Evolutionary conservation across 2,888 invertebrate species (phyloP).

Genomic region (Cistogaster globosa): DNA sequence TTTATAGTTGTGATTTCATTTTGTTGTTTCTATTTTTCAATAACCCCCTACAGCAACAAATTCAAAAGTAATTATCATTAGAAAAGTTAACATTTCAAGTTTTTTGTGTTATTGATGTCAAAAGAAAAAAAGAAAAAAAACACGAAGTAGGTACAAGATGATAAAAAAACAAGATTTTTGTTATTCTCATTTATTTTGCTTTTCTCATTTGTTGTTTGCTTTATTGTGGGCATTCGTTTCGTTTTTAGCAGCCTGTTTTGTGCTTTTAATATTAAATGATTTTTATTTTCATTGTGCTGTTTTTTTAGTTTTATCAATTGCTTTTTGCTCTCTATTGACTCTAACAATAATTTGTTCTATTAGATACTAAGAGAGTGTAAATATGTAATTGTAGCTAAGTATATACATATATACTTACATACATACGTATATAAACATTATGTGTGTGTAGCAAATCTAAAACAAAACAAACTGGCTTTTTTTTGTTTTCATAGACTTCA

Average conservation of each 20-base stretch:
- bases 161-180: constrained; percentile 41
- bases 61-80: constrained; percentile 10
- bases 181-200: background rate
- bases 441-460: too few relatives aligned
- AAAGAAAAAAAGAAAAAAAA: constrained; percentile 1
- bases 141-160: background rate
- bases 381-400: too few relatives aligned
- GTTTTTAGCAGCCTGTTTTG: constrained; percentile 22
- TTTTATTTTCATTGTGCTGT: constrained; percentile 3
- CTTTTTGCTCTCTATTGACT: constrained; percentile 40
- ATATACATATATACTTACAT: too few relatives aligned
- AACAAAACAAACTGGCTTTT: too few relatives aligned
- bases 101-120: constrained; percentile 16
- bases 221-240: constrained; percentile 34
- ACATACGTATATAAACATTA: too few relatives aligned
- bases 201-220: constrained; percentile 26
- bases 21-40: background rate
- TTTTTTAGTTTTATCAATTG: background rate
- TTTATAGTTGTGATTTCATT: background rate
- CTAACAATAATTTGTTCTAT: constrained; percentile 29
- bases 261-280: constrained; percentile 34
- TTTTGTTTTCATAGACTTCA: too few relatives aligned
- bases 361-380: background rate
- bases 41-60: constrained; percentile 21
- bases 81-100: constrained; percentile 39